These are phyloP conservation scores for Drosophila sucinea DNA, from an alignment of 1,140 invertebrate genomes.

Conservation along the genomic window DNA sequence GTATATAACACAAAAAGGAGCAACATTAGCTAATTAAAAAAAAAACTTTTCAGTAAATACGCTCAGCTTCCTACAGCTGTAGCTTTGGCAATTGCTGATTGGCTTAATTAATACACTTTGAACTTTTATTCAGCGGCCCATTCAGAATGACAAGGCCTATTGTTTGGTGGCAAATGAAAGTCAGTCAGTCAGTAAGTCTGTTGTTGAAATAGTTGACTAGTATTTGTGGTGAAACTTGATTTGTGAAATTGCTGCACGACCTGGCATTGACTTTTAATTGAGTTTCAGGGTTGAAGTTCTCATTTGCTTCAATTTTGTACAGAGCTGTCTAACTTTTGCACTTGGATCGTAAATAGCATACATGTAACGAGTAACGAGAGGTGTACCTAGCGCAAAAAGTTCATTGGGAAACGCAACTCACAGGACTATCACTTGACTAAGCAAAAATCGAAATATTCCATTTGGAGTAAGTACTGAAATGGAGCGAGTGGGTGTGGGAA, in stretches of 20 bases:
- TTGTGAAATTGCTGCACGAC: background rate
- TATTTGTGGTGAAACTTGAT: background rate
- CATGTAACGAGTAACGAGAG: background rate
- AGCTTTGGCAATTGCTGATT: too few species aligned
- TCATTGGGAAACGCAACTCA: background rate
- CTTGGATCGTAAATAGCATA: constrained; percentile 1
- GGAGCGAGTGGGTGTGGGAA: background rate
- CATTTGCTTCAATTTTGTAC: background rate
- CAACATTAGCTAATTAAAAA: too few species aligned
- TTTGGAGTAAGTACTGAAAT: background rate
- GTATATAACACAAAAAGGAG: too few species aligned
- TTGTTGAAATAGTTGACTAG: too few species aligned
- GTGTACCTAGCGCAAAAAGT: background rate
- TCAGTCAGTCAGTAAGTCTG: background rate
- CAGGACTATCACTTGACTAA: background rate
- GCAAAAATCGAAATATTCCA: background rate
- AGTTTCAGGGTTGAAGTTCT: background rate
- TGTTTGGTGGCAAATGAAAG: too few species aligned
- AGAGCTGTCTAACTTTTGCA: background rate
- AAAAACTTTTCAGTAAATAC: too few species aligned
- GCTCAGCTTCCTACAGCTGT: too few species aligned
- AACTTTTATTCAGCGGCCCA: too few species aligned
- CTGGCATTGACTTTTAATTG: constrained; percentile 9
- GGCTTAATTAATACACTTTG: too few species aligned
- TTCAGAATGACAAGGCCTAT: too few species aligned